Evolutionary conservation across 1,140 invertebrate species (phyloP).

Genomic region (Drusus annulatus): DNA sequence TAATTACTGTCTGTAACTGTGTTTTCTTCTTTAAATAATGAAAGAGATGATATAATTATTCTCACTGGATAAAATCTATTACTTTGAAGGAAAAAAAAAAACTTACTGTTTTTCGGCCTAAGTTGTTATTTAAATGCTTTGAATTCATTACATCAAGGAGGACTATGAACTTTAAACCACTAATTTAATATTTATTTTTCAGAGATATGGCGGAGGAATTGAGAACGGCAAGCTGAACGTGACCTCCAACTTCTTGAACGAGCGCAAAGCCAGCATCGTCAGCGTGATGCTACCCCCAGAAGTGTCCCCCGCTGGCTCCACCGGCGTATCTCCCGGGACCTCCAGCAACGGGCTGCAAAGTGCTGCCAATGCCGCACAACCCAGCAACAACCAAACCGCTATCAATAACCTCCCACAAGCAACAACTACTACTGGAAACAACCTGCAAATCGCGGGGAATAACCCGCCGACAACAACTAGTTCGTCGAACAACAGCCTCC

Average conservation of each 20-base stretch:
- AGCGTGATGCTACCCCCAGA: conserved; percentile 66
- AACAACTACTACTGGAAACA: neutral
- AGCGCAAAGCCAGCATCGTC: conserved; percentile 65
- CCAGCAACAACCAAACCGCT: neutral
- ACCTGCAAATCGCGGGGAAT: neutral
- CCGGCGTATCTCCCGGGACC: conserved; percentile 66
- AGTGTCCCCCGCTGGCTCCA: conserved; percentile 67
- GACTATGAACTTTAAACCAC: too few species aligned
- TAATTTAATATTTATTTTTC: neutral
- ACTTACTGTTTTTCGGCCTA: too few species aligned
- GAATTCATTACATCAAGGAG: too few species aligned
- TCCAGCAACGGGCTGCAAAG: conserved; percentile 59
- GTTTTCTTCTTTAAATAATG: too few species aligned
- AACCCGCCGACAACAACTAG: neutral
- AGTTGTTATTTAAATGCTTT: too few species aligned
- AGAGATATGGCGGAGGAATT: conserved; percentile 50
- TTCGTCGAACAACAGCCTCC: conserved; percentile 56
- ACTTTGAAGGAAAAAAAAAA: too few species aligned
- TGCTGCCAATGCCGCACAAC: conserved; percentile 61
- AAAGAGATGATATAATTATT: too few species aligned
- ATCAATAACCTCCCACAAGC: neutral
- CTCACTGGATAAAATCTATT: too few species aligned
- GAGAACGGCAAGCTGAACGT: conserved; percentile 69
- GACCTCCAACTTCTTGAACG: conserved; percentile 63
- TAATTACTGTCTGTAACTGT: too few species aligned